A percentile compares a stretch with the other conserved stretches of the same genome.
Evolutionary conservation across 37 sponge, comb jelly and placozoan genomes (phyloP).

Genomic region (Crambe crambe): DNA sequence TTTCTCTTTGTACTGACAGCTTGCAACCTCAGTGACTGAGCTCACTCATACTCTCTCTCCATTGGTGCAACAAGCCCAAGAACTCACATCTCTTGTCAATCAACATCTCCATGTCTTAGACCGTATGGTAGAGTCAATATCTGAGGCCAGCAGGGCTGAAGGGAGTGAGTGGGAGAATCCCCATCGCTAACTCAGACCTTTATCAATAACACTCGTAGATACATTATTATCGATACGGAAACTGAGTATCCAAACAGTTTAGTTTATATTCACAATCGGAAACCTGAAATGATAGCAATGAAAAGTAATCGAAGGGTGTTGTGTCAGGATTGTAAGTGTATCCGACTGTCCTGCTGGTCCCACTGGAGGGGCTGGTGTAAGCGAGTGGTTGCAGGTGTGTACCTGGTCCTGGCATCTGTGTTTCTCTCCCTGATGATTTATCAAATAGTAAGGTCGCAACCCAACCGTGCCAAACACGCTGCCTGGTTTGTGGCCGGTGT

Average conservation of each 20-base stretch:
- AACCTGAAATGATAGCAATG: not conserved
- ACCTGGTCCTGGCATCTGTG: slow-evolving; percentile 48
- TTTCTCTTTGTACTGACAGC: slow-evolving; percentile 7
- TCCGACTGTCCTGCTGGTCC: slow-evolving; percentile 51
- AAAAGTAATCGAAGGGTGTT: not conserved
- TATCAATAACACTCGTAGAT: too few relatives aligned
- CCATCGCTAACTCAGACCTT: too few relatives aligned
- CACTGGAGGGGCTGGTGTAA: slow-evolving; percentile 58
- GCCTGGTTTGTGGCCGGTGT: slow-evolving; percentile 94
- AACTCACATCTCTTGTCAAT: slow-evolving; percentile 30
- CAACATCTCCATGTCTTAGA: slow-evolving; percentile 25
- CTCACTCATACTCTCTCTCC: slow-evolving; percentile 34
- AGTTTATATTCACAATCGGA: too few relatives aligned
- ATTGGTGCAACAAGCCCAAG: slow-evolving; percentile 33
- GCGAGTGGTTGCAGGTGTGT: slow-evolving; percentile 15
- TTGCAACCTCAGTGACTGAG: slow-evolving; percentile 38
- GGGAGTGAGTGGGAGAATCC: too few relatives aligned
- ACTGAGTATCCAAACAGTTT: too few relatives aligned
- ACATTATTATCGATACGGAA: too few relatives aligned
- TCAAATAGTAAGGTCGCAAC: slow-evolving; percentile 20
- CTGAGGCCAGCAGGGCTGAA: too few relatives aligned
- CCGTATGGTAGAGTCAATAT: not conserved
- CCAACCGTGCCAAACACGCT: slow-evolving; percentile 17
- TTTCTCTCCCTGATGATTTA: slow-evolving; percentile 71
- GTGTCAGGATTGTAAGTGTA: slow-evolving; percentile 11